Evolutionary conservation across 2,888 invertebrate species (phyloP), one percentile per base, ranked within the genome.

Genomic region (Drosophila cognata): DNA sequence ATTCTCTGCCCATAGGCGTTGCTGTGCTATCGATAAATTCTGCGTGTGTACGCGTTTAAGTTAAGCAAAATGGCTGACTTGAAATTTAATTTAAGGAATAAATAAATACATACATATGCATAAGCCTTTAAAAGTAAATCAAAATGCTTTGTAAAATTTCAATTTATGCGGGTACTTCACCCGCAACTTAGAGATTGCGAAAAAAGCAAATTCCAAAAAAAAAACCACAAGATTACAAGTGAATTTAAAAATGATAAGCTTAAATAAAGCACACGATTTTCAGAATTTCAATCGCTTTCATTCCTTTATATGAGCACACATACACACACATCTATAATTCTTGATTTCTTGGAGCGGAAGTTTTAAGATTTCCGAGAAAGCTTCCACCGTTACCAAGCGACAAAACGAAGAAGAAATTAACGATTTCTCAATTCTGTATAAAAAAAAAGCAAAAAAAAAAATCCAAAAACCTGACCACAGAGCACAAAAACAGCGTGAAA

Each of bases 401-500:
- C 41, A 48, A 36, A 33, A 48, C 53, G 11, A 80, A 57, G 31
- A 66, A 46, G 31, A 66, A 46, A 61, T 55, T 53, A 58, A 46
- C 58, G 13, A 77, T 65, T 76, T 80, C 77, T 63, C 77, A 80
- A 75, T 59, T 63, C 43, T n/a, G 0, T 7, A 33, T 16, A 25
- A 28, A 57, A 55, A 43, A 66, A n/a, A 43, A n/a, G n/a, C 35
- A 28, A 38, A 61, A 35, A 41, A 46, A 36, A 48, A 53, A n/a
- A 36, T 33, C 50, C 50, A 36, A 55, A 77, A 76, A 71, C 57
- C 82, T 76, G 71, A 79, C 77, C 77, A 79, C 81, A 80, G 71
- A 50, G 65, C 77, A 71, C 65, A 74, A 52, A 59, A 61, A 53
- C 7, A 43, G 35, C 8, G 52, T 65, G 64, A 79, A 71, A 65